Conservation (phyloP, 2,113 vertebrate species). For the Melanotaenia duboulayi region DNA sequence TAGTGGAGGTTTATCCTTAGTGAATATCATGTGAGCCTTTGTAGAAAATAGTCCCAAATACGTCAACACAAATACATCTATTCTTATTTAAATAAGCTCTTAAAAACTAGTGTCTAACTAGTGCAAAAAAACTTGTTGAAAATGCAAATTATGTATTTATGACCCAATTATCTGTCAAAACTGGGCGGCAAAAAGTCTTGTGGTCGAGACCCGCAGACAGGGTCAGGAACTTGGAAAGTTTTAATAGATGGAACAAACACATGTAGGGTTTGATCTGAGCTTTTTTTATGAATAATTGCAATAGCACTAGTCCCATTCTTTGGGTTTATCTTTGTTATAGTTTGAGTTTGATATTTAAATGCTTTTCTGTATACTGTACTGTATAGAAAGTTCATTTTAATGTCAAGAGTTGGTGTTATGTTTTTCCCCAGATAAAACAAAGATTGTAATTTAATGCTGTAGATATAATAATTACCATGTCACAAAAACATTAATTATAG, state of each 20-base stretch:
- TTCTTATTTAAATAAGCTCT: neutral
- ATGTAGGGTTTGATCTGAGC: constrained; percentile 16
- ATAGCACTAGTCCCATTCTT: neutral
- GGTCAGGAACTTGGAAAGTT: constrained; percentile 5
- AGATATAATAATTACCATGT: constrained; percentile 16
- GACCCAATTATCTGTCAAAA: constrained; percentile 16
- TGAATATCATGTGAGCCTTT: neutral
- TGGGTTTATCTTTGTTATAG: neutral
- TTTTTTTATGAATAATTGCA: constrained; percentile 3
- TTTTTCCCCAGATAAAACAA: too few species aligned
- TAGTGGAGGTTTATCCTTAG: neutral
- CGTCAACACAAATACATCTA: constrained; percentile 4
- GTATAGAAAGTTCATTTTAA: neutral
- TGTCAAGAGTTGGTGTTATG: neutral
- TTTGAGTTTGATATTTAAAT: neutral
- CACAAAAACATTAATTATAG: constrained; percentile 40
- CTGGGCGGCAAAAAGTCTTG: constrained; percentile 1
- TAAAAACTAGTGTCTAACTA: neutral
- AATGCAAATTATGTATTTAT: neutral
- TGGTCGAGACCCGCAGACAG: neutral
- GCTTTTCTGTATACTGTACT: neutral
- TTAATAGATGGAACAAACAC: constrained; percentile 7
- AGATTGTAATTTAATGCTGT: neutral
- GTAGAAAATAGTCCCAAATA: neutral
- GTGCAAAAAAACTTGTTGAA: neutral